Evolutionary conservation across 2,113 vertebrate species (phyloP), one percentile per base, ranked within the genome.

Genomic region (Hypocryptadius cinnamomeus): DNA sequence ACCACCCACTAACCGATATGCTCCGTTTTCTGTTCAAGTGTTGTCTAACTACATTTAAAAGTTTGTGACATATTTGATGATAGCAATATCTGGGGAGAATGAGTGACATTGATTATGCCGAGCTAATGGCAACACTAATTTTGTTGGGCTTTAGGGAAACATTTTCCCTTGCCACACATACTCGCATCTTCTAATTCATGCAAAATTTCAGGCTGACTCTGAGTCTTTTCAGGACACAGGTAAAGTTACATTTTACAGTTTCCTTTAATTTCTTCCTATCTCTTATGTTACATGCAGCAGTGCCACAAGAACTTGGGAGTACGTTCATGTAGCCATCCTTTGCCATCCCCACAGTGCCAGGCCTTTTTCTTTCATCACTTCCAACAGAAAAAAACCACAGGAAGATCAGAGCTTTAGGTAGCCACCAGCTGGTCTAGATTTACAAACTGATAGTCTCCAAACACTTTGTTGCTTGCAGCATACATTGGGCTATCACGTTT

Each of bases 331-430:
- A 74, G 57, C 13, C 35, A 14, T 37, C 12, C 42, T 57, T 72
- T 63, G 28, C 42, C 40, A 20, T 45, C 81, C 11, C 45, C 30
- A 47, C 30, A 37, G 19, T 54, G 44, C 27, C 44, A 56, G 18
- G 33, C 3, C 21, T 51, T 63, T 39, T 51, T 33, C 35, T 68
- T 89, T n/a, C 5, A 5, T 11, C 31, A 37, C 22, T 53, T 40
- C 8, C 0, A 0, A 31, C 42, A 54, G 73, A 76, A 76, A 35
- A 47, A n/a, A 56, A 56, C 2, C 5, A 8, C 20, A 44, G 28
- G 16, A 11, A 68, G 53, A 63, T 2, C 6, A 63, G 33, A 74
- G 7, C 8, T 84, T 77, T 42, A 78, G 33, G 69, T 20, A 69
- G 51, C 28, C 39, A 84, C 56, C 30, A 50, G 11, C 33, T 47